Conservation (phyloP, 2,888 invertebrate species). For the Drosophila macrospina region DNA sequence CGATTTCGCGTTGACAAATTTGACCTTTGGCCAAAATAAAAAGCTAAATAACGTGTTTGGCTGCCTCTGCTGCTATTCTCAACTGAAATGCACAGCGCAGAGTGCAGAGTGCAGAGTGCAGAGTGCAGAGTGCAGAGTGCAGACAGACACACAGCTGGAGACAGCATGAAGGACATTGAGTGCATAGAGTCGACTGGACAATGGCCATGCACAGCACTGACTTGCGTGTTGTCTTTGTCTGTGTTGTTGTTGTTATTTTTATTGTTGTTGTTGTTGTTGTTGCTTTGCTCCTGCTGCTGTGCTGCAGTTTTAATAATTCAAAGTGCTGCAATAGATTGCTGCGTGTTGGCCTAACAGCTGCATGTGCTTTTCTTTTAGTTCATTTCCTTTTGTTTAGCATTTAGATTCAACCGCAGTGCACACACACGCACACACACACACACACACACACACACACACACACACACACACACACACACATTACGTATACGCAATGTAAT, state of each 20-base stretch:
- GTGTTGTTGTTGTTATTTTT: background rate
- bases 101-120: background rate
- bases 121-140: background rate
- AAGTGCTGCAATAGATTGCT: conserved; percentile 68
- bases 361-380: conserved; percentile 36
- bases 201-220: conserved; percentile 36
- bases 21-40: conserved; percentile 26
- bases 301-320: conserved; percentile 74
- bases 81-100: conserved; percentile 25
- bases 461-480: too few species aligned
- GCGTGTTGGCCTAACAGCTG: conserved; percentile 28
- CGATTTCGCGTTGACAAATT: conserved; percentile 36
- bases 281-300: conserved; percentile 25
- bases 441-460: too few species aligned
- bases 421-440: too few species aligned
- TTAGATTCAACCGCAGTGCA: conserved; percentile 40
- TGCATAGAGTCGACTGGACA: conserved; percentile 17
- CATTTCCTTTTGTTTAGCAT: conserved; percentile 53
- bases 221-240: conserved; percentile 32
- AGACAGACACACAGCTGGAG: conserved; percentile 25
- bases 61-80: conserved; percentile 22
- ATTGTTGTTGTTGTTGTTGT: conserved; percentile 7
- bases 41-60: conserved; percentile 32
- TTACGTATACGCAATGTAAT: conserved; percentile 49
- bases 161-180: conserved; percentile 11